phyloP scores from a whole-genome alignment of 2,113 vertebrate genomes.

The Falcunculus frontatus region DNA sequence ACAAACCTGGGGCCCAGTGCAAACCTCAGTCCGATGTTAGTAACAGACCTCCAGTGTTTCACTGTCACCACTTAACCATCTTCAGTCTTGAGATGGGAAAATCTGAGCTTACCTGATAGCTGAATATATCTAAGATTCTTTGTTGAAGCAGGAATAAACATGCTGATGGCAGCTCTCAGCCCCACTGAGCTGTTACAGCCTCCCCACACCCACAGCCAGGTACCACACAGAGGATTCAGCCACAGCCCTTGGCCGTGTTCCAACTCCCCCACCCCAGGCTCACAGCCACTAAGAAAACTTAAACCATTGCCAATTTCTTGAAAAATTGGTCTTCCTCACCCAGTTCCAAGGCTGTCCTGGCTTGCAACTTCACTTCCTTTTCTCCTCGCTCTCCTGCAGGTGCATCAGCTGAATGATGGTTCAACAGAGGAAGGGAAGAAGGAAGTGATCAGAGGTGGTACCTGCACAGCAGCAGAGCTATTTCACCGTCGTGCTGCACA shows the following conservation, averaged over 20 bases:
- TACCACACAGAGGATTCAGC: not conserved
- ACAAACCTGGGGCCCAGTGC: not conserved
- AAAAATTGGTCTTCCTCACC: conserved; percentile 21
- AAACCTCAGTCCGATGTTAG: not conserved
- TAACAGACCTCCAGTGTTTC: not conserved
- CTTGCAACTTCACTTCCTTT: not conserved
- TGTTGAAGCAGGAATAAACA: not conserved
- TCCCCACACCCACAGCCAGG: not conserved
- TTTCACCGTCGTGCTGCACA: not conserved
- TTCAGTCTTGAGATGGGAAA: not conserved
- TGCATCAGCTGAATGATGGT: not conserved
- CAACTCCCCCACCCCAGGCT: not conserved
- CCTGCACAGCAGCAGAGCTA: not conserved
- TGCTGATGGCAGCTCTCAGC: not conserved
- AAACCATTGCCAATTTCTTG: not conserved
- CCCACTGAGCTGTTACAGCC: not conserved
- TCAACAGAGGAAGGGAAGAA: not conserved
- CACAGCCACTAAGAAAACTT: not conserved
- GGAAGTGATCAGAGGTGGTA: not conserved
- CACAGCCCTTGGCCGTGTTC: not conserved
- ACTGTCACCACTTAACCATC: not conserved
- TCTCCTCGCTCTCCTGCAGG: not conserved
- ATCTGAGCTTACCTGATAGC: not conserved
- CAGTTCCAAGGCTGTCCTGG: not conserved
- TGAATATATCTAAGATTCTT: not conserved